These are phyloP conservation scores for Salvator merianae DNA, from an alignment of 2,113 vertebrate genomes.

Conservation along the genomic window DNA sequence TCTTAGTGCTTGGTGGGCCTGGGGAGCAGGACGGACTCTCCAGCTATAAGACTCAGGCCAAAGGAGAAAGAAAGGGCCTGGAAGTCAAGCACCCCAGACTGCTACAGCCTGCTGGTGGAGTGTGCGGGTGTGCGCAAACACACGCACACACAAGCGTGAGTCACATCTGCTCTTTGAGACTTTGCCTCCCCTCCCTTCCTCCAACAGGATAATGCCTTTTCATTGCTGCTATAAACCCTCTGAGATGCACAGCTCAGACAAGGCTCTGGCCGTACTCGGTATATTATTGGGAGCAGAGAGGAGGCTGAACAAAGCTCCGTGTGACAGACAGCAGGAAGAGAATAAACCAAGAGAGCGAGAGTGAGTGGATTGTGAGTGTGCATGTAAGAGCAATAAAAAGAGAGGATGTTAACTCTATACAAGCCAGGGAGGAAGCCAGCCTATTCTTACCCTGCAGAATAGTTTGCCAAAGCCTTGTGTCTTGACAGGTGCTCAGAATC, in stretches of 20 bases:
- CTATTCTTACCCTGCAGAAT: background rate
- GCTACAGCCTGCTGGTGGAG: background rate
- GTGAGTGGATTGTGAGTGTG: background rate
- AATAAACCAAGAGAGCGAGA: background rate
- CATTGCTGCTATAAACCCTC: background rate
- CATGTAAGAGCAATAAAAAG: too few species aligned
- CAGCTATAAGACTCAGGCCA: background rate
- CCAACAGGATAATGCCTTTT: background rate
- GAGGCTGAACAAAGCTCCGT: background rate
- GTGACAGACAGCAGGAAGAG: background rate
- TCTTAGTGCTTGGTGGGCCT: background rate
- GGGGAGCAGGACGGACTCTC: background rate
- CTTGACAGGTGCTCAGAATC: background rate
- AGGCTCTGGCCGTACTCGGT: background rate
- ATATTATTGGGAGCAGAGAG: background rate
- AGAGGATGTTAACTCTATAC: background rate
- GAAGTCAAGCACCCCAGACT: background rate
- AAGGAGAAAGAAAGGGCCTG: background rate
- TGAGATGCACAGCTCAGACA: background rate
- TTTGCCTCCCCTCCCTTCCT: background rate
- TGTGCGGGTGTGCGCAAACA: background rate
- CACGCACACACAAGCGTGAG: background rate
- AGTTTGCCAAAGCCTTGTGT: background rate
- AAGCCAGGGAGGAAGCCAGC: background rate
- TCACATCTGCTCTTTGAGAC: slow-evolving; percentile 7